A percentile compares a stretch with the other conserved stretches of the same genome.
Conservation (phyloP, 1,140 invertebrate species). For the Anastrepha ludens region DNA sequence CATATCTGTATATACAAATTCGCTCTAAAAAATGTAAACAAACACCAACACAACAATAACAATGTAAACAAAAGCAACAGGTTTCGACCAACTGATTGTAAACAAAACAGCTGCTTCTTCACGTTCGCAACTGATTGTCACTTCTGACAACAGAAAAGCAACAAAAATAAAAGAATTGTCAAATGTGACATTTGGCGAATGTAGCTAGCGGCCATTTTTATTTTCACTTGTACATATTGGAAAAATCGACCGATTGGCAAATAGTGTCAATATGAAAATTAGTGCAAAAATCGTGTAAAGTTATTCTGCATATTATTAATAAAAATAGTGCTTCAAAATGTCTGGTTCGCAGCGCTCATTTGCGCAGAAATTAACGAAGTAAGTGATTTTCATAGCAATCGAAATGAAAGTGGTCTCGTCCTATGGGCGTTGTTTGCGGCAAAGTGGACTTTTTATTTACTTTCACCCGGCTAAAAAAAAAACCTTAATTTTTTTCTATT, state of each 20-base stretch:
- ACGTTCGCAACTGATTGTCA: constrained; percentile 13
- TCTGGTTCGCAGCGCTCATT: constrained; percentile 83
- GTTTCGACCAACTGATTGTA: not conserved
- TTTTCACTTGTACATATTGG: constrained; percentile 44
- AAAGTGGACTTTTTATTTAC: constrained; percentile 30
- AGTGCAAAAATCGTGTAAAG: constrained; percentile 1
- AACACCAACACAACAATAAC: not conserved
- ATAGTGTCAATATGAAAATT: constrained; percentile 41
- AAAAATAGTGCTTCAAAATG: constrained; percentile 66
- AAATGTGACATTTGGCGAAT: not conserved
- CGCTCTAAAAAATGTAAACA: constrained; percentile 12
- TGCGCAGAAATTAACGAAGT: constrained; percentile 87
- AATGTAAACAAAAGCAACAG: constrained; percentile 35
- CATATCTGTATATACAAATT: not conserved
- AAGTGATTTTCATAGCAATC: constrained; percentile 61
- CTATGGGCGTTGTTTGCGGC: not conserved
- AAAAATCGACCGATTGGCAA: constrained; percentile 47
- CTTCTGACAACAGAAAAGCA: not conserved
- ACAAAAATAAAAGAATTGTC: constrained; percentile 13
- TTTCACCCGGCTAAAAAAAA: not conserved
- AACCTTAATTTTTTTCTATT: constrained; percentile 58
- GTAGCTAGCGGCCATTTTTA: constrained; percentile 46
- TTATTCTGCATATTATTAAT: not conserved
- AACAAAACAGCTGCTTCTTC: not conserved
- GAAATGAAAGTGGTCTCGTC: not conserved